Evolutionary conservation across 2,888 invertebrate species (phyloP), one percentile per base, ranked within the genome.

Genomic region (Agrenia bidenticulata): DNA sequence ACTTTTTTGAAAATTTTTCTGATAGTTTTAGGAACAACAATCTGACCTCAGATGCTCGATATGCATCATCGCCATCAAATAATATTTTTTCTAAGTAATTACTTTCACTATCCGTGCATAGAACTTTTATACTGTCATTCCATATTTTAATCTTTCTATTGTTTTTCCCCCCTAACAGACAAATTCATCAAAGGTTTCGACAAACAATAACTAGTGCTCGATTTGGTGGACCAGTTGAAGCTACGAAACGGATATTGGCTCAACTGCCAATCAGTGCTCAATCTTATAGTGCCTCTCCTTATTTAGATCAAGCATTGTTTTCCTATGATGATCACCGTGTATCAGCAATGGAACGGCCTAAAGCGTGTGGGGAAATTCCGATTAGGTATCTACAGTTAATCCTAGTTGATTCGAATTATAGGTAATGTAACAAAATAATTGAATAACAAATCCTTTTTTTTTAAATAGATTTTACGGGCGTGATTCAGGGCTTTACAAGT

Each of bases 261-360:
- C 94, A 94, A 80, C 82, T 97, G 70, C 97, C 97, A 0, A 92
- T 97, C 72, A 93, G 92, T 81, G 90, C 94, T 1, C 97, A 97
- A 81, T 94, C 94, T 0, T 96, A 92, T 78, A 91, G 92, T 73
- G 88, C 89, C 64, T 92, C 94, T 41, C 97, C 96, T 0, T 97
- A 96, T 80, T 84, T 97, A 62, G 96, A 97, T 81, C 83, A 92
- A 73, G 88, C 90, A 1, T 82, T 96, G 24, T 97, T 95, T 80
- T 92, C 90, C 78, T 97, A 96, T 78, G 96, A 97, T 78, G 95
- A 96, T 79, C 94, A 94, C 80, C 92, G 92, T 88, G 91, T 97
- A 0, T 95, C 96, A 0, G 89, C 92, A 53, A 88, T 96, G 88
- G 96, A 97, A 81, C 83, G 96, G 63, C 97, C 97, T 0, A 96